A percentile compares a stretch with the other conserved stretches of the same genome.
phyloP scores from a whole-genome alignment of 2,797 vertebrate species.

The Galagoides demidoff region DNA sequence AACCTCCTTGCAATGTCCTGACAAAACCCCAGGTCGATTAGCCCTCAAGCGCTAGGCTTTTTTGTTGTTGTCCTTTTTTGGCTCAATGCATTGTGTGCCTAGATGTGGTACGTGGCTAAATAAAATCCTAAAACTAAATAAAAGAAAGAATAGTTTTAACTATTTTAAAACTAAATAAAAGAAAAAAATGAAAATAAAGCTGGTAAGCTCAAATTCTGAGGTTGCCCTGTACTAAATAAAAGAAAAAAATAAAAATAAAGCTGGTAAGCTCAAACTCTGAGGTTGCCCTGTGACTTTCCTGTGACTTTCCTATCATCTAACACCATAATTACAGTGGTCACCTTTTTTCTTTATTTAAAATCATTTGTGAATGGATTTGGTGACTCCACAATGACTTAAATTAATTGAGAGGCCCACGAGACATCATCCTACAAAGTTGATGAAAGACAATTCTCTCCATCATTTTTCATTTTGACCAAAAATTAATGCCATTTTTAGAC shows the following conservation, averaged over 20 bases:
- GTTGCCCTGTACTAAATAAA: neutral
- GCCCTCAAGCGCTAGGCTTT: slow-evolving; percentile 60
- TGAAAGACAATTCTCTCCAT: neutral
- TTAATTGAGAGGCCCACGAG: neutral
- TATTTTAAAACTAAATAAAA: slow-evolving; percentile 36
- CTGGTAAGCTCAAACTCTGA: neutral
- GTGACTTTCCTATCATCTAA: neutral
- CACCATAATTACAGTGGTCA: neutral
- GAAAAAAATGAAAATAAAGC: slow-evolving; percentile 9
- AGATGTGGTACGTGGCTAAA: neutral
- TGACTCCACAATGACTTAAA: neutral
- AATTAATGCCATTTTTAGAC: neutral
- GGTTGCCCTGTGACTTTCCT: too few relatives aligned
- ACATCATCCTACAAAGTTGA: neutral
- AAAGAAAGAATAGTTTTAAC: slow-evolving; percentile 42
- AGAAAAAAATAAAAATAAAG: slow-evolving; percentile 34
- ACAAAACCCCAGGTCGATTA: slow-evolving; percentile 67
- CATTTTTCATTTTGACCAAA: slow-evolving; percentile 3
- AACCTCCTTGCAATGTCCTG: slow-evolving; percentile 41
- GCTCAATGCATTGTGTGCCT: neutral
- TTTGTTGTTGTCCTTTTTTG: slow-evolving; percentile 32
- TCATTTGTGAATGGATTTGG: neutral
- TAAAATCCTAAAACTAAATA: slow-evolving; percentile 27
- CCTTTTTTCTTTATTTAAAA: slow-evolving; percentile 34
- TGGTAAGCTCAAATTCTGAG: neutral